These are phyloP conservation scores for Picus viridis DNA, from an alignment of 2,797 vertebrate genomes.

Conservation along the genomic window DNA sequence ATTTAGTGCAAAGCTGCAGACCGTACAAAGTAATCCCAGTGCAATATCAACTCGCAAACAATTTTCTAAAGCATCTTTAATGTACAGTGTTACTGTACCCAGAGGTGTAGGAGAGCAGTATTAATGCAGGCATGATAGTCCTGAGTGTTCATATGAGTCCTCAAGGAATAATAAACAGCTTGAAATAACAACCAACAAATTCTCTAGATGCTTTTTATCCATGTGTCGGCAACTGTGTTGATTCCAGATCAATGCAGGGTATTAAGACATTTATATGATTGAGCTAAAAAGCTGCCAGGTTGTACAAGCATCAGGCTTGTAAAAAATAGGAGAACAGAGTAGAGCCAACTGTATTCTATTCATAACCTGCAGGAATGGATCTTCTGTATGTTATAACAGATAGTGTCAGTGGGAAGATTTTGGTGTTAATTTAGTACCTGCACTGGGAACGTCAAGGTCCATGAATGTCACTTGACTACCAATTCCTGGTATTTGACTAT, in stretches of 20 bases:
- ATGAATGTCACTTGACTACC: not conserved
- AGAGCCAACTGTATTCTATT: not conserved
- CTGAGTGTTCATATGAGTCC: conserved; percentile 3
- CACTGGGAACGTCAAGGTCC: not conserved
- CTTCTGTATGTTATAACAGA: not conserved
- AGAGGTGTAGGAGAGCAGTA: conserved; percentile 35
- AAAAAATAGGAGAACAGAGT: not conserved
- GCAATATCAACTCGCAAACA: conserved; percentile 38
- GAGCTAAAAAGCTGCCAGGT: conserved; percentile 42
- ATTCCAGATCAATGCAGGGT: conserved; percentile 58
- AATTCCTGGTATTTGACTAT: not conserved
- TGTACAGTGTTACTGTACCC: conserved; percentile 39
- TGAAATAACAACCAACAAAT: conserved; percentile 46
- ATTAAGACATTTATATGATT: conserved; percentile 56
- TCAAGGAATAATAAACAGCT: conserved; percentile 66
- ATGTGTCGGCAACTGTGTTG: conserved; percentile 22
- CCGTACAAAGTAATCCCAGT: conserved; percentile 4
- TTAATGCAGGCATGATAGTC: conserved; percentile 26
- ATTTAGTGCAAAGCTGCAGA: conserved; percentile 19
- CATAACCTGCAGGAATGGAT: not conserved
- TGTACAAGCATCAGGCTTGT: not conserved
- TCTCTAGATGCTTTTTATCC: conserved; percentile 57
- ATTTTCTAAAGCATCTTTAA: conserved; percentile 59
- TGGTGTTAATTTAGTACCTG: not conserved
- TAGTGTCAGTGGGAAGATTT: not conserved